Base-by-base conservation (phyloP, 2,113 vertebrate genomes). In the Chionodraco myersi region DNA sequence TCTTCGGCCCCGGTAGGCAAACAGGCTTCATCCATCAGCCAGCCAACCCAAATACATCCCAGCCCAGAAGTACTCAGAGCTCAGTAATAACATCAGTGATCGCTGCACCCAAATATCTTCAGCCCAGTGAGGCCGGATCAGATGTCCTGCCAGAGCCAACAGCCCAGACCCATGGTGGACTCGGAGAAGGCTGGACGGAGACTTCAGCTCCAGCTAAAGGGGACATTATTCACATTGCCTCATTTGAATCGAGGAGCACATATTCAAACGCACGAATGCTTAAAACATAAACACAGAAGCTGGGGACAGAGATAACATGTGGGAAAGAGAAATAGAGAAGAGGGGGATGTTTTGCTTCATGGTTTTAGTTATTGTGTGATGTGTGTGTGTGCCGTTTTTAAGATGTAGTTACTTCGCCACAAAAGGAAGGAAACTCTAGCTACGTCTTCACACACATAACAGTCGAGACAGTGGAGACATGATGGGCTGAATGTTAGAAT, bases 41-140 rank as follows among this genome's bases (percentile, higher is more conserved):
- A 92, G 92, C 92, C 92, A 94, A 93, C 84, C 88, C 87, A 92
- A 94, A 94, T 88, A 92, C 83, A 88, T 85, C 84, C 59, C 69
- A 76, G 82, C 75, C 52, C 84, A 78, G 71, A 71, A 54, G 62
- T 60, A 72, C 65, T 58, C 80, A 63, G 68, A 83, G 83, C 84
- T 72, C 73, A 76, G 82, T 44, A 85, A 77, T 77, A 87, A 91
- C 80, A 86, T 57, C 60, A 80, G 63, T 14, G n/a, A 58, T 83
- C 71, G n/a, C 86, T 75, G 54, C 83, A 69, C 82, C 80, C 79
- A 79, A 83, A 86, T 82, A 84, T 85, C 79, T 86, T 59, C 23
- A 80, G 70, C 68, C 83, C 86, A 70, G 30, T 23, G 82, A 87
- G 78, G 73, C 76, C 61, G 36, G 85, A 91, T 90, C 85, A 77